Base-by-base conservation (phyloP, 2,888 invertebrate species). In the Synergus laeviventris region DNA sequence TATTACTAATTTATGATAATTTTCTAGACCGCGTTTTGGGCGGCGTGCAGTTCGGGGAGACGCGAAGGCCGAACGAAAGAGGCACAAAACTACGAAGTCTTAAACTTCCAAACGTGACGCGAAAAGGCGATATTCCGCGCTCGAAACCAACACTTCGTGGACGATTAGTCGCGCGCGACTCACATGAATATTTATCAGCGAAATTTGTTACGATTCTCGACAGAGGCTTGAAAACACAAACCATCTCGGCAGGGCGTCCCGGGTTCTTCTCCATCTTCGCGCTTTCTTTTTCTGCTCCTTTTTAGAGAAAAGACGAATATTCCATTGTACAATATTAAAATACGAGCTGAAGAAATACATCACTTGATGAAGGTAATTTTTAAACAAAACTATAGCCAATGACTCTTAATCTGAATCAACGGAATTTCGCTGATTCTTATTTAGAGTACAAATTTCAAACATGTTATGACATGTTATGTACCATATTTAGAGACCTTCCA, bases 151-250 rank as follows among this genome's bases (percentile, higher is more conserved):
- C 70, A 79, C 77, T 66, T 64, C 79, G 79, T 78, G 80, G 62
- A 59, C 81, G 81, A 83, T 85, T 84, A 84, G 84, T 83, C 80
- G 82, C 80, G 82, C 84, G 84, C 83, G 83, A 84, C 81, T 81
- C 82, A 81, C 86, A 89, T 89, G 89, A 89, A 89, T 89, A 89
- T 89, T 89, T 87, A 89, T 87, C 83, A 84, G 83, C 82, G 81
- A 84, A 86, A 87, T 86, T 86, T 85, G 86, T 87, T 84, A 85
- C 85, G 85, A 84, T 84, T 84, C 82, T 80, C 82, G 75, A 79
- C 76, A 81, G 81, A 84, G 83, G 84, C 82, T 84, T 82, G 82
- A 83, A 81, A 81, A 81, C 78, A 78, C 59, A 64, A 74, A 77
- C 77, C n/a, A 45, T 24, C 12, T 45, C 59, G 59, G 14, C n/a